Evolutionary conservation across 2,113 vertebrate species (phyloP).

Genomic region (Peromyscus maniculatus): DNA sequence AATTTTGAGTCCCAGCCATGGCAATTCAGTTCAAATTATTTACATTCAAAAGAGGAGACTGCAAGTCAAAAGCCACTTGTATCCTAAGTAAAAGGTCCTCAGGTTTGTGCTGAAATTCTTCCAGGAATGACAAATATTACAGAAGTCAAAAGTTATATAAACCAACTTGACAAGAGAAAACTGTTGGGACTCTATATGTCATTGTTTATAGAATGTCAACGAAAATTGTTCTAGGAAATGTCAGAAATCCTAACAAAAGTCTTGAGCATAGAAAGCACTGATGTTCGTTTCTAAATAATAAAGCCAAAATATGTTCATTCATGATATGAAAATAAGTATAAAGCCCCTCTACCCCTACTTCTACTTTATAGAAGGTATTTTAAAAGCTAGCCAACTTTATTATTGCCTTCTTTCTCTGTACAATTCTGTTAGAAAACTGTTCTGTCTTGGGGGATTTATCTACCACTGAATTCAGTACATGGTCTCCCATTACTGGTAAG

Average conservation of each 20-base stretch:
- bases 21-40: conserved; percentile 87
- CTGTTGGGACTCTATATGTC: background rate
- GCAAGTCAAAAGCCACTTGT: conserved; percentile 84
- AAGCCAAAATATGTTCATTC: background rate
- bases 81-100: conserved; percentile 89
- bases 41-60: conserved; percentile 77
- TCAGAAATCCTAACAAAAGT: conserved; percentile 2
- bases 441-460: background rate
- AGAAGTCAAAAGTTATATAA: background rate
- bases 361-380: background rate
- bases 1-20: conserved; percentile 90
- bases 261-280: background rate
- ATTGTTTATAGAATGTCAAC: background rate
- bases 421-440: background rate
- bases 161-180: background rate
- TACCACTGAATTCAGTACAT: background rate
- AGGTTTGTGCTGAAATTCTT: conserved; percentile 85
- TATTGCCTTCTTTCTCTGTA: background rate
- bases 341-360: background rate
- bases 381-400: background rate
- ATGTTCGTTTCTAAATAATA: background rate
- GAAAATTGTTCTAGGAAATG: background rate
- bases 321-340: too few relatives aligned
- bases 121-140: conserved; percentile 16
- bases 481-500: background rate